Evolutionary conservation across 2,888 invertebrate species (phyloP).

Genomic region (Keiferia lycopersicella): DNA sequence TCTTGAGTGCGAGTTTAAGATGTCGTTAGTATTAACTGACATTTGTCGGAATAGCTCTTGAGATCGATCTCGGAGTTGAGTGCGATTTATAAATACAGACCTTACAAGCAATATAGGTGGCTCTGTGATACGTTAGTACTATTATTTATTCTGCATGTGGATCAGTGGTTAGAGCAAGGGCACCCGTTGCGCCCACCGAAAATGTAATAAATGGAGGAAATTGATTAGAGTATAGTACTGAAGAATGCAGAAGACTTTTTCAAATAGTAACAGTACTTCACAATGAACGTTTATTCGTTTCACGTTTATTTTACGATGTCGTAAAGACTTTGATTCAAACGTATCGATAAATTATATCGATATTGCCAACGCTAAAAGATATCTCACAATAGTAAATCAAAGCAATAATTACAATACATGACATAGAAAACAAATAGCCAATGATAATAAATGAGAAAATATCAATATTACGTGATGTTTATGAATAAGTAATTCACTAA

Average conservation of each 20-base stretch:
- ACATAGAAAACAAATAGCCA: not conserved
- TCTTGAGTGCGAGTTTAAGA: no score
- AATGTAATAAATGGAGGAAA: no score
- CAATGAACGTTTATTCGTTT: no score
- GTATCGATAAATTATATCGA: conserved; percentile 9
- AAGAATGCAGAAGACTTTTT: not conserved
- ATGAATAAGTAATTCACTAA: not conserved
- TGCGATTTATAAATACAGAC: no score
- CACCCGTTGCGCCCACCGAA: no score
- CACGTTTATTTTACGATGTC: conserved; percentile 1
- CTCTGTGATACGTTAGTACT: no score
- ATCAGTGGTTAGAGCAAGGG: not conserved
- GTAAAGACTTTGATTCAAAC: not conserved
- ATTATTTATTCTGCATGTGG: no score
- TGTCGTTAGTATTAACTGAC: no score
- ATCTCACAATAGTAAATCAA: not conserved
- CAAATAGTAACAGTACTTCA: not conserved
- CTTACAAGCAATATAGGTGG: no score
- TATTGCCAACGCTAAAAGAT: not conserved
- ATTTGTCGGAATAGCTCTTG: no score
- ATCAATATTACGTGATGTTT: not conserved
- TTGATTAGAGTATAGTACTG: no score
- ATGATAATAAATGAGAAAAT: not conserved
- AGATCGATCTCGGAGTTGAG: no score
- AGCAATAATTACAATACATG: not conserved